Evolutionary conservation across 2,797 vertebrate genomes (phyloP).

Genomic region (Eremophila alpestris): DNA sequence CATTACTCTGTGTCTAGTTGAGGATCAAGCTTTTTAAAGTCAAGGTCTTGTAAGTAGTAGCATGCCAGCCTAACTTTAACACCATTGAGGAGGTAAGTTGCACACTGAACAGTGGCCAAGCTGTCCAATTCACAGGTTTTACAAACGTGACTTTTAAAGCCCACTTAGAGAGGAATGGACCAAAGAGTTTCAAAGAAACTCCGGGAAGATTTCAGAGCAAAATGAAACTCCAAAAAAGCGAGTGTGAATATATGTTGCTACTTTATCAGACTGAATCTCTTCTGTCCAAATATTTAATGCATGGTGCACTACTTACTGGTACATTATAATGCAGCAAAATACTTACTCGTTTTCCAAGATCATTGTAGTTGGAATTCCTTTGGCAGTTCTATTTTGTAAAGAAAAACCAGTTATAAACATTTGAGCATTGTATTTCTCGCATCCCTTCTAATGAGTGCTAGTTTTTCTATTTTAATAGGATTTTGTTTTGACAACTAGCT

Average conservation of each 20-base stretch:
- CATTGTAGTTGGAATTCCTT: conserved; percentile 63
- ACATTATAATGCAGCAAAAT: conserved; percentile 65
- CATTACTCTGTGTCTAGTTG: conserved; percentile 41
- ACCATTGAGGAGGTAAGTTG: conserved; percentile 49
- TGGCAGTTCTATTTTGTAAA: conserved; percentile 72
- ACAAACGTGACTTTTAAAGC: conserved; percentile 58
- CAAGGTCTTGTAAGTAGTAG: conserved; percentile 72
- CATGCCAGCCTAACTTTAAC: conserved; percentile 61
- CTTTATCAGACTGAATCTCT: conserved; percentile 62
- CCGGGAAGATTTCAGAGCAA: conserved; percentile 75
- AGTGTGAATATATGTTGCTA: conserved; percentile 57
- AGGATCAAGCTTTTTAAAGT: conserved; percentile 45
- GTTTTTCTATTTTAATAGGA: conserved; percentile 76
- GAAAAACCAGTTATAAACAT: conserved; percentile 74
- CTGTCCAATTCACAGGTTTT: conserved; percentile 70
- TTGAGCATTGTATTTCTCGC: conserved; percentile 83
- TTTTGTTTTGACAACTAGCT: conserved; percentile 79
- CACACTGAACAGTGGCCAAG: conserved; percentile 39
- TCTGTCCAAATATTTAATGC: conserved; percentile 69
- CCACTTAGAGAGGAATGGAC: conserved; percentile 83
- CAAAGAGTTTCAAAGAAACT: conserved; percentile 88
- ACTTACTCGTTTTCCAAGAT: conserved; percentile 64
- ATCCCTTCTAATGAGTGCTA: conserved; percentile 81
- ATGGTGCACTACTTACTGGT: conserved; percentile 68
- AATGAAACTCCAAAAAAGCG: conserved; percentile 63